phyloP scores from a whole-genome alignment of 2,113 vertebrate genomes.

The Cynopterus brachyotis region DNA sequence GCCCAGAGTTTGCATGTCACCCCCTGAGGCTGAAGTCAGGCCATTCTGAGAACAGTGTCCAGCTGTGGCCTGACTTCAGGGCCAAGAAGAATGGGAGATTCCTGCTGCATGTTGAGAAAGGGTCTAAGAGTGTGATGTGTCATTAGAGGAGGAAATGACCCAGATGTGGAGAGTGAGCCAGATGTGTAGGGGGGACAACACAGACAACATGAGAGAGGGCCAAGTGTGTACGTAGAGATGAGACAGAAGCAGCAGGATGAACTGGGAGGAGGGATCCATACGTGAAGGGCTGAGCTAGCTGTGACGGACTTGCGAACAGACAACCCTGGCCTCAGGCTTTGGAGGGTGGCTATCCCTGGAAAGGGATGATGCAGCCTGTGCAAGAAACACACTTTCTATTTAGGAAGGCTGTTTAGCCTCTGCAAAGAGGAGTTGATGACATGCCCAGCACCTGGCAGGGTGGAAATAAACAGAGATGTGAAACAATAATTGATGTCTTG shows the following conservation, averaged over 20 bases:
- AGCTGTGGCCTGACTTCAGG: neutral
- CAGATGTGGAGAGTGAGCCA: neutral
- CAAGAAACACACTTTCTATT: constrained; percentile 12
- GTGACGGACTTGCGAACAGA: neutral
- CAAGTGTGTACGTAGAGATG: neutral
- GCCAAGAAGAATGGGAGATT: neutral
- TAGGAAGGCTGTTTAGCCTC: neutral
- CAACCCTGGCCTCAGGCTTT: neutral
- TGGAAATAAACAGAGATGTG: constrained; percentile 43
- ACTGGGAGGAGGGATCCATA: neutral
- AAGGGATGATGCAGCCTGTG: neutral
- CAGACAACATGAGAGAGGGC: neutral
- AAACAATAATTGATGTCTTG: neutral
- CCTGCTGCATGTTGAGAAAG: neutral
- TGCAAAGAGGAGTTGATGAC: constrained; percentile 15
- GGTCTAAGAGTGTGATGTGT: neutral
- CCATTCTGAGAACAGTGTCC: neutral
- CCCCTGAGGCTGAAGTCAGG: neutral
- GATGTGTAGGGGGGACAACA: neutral
- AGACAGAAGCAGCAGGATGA: neutral
- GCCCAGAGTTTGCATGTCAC: neutral
- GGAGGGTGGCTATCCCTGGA: neutral
- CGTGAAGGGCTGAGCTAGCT: neutral
- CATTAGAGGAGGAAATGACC: neutral
- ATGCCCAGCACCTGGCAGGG: neutral